Evolutionary conservation across 2,888 invertebrate species (phyloP).

Genomic region (Notocelia uddmanniana): DNA sequence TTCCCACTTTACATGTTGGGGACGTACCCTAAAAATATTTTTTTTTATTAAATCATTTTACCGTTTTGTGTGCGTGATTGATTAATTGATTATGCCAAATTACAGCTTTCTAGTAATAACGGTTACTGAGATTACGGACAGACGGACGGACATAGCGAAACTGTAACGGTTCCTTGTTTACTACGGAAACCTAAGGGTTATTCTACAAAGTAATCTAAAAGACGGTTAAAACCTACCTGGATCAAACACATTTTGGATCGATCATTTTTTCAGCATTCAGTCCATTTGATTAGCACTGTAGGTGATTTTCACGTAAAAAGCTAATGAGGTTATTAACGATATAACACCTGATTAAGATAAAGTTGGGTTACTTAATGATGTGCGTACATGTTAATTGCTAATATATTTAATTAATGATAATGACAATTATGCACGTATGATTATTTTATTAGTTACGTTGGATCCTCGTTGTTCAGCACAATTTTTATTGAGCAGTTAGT

Average conservation of each 20-base stretch:
- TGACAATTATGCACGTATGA: conserved; percentile 10
- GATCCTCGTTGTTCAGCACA: background rate
- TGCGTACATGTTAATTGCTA: conserved; percentile 8
- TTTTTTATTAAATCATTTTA: no score
- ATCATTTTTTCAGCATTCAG: background rate
- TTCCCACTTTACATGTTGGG: no score
- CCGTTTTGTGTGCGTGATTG: no score
- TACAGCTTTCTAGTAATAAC: no score
- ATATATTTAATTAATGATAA: conserved; percentile 8
- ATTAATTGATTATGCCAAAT: no score
- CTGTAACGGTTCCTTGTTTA: no score
- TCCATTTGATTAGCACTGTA: background rate
- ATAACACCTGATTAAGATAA: conserved; percentile 3
- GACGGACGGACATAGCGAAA: no score
- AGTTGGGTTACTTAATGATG: conserved; percentile 14
- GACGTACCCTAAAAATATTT: no score
- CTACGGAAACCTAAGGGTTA: no score
- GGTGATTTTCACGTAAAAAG: background rate
- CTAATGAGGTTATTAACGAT: background rate
- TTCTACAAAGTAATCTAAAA: background rate
- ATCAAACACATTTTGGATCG: conserved; percentile 10
- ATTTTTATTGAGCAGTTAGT: conserved; percentile 25
- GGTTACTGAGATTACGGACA: no score
- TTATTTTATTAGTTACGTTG: conserved; percentile 27
- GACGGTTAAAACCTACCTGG: conserved; percentile 6